A percentile compares a stretch with the other conserved stretches of the same genome.
These are phyloP conservation scores for Pomatostomus ruficeps DNA, from an alignment of 2,113 vertebrate species.

Conservation along the genomic window DNA sequence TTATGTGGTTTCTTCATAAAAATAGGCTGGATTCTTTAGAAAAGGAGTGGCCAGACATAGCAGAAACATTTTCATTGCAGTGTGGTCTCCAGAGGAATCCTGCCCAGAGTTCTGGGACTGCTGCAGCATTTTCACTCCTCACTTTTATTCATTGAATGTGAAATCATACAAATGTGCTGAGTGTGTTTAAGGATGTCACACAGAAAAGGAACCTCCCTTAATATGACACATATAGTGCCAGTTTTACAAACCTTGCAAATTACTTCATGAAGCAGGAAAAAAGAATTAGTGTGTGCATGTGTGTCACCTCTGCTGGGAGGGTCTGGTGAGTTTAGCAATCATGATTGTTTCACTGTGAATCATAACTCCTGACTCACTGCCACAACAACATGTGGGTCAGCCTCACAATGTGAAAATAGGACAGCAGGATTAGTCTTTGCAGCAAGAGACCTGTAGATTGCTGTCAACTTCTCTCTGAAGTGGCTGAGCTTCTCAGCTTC, in stretches of 20 bases:
- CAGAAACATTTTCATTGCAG: background rate
- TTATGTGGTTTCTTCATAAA: background rate
- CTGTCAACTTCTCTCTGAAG: background rate
- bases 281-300: background rate
- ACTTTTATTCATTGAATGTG: background rate
- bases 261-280: background rate
- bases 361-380: background rate
- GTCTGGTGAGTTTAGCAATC: background rate
- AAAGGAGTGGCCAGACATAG: background rate
- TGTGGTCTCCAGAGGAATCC: background rate
- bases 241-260: background rate
- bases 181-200: background rate
- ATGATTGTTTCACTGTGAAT: background rate
- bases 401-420: background rate
- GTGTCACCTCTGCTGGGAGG: background rate
- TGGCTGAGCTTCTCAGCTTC: background rate
- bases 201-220: background rate
- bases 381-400: background rate
- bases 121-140: background rate
- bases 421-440: background rate
- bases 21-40: background rate
- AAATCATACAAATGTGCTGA: background rate
- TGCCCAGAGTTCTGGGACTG: background rate
- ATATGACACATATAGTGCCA: background rate
- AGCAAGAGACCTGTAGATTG: background rate